Evolutionary conservation across 2,797 vertebrate species (phyloP), one percentile per base, ranked within the genome.

Genomic region (Streptopelia turtur): DNA sequence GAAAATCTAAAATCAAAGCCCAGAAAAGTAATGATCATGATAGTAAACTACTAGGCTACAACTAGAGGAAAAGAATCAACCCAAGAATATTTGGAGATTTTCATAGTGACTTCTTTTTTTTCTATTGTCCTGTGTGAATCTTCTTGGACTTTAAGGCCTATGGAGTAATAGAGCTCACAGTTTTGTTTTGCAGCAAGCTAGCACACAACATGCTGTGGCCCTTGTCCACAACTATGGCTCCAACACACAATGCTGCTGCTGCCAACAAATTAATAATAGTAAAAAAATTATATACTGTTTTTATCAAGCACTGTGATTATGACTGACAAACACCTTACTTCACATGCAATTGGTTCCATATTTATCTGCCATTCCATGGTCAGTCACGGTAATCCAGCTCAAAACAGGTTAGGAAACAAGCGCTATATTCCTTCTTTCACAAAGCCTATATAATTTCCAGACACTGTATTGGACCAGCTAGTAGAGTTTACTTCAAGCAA

Each of bases 1-100:
- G 68, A 76, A 76, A 87, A 88, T 87, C 65, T 72, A 81, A 94
- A 91, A 64, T 71, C 63, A 89, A 53, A 94, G 72, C 69, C 76
- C 81, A 57, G 37, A 93, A 88, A 94, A 91, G 7, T 63, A 92
- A 95, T 63, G 37, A 91, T 91, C 27, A 16, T 23, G 30, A 87
- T 3, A 79, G 39, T 16, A 71, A 90, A 33, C 63, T 89, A 39
- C 17, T 41, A 41, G 22, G 72, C 49, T 77, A 50, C 0, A 0
- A 43, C 35, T 39, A 77, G 61, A 86, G 28, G 4, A 80, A 65
- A 87, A 87, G 9, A 60, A 83, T 31, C 83, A 93, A 79, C 8
- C 2, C 4, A 10, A 56, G 6, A 10, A 76, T 65, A 49, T 41
- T 64, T 0, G 1, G 33, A 90, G 41, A 93, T 20, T 59, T 9